These are phyloP conservation scores for Taeniopygia guttata DNA, from an alignment of 2,797 vertebrate genomes.

Conservation along the genomic window DNA sequence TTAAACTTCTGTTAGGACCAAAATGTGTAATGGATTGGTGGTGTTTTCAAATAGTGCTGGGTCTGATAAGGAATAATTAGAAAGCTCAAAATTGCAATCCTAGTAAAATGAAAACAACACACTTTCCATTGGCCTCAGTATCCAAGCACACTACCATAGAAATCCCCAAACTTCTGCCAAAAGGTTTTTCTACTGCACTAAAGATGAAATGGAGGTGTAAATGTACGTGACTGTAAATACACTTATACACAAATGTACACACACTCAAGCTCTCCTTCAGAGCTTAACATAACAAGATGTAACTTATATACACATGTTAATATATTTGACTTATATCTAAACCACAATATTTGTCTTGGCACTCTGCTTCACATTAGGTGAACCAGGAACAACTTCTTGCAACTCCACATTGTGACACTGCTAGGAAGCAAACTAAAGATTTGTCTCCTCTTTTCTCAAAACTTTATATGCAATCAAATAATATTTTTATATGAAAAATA, in stretches of 20 bases:
- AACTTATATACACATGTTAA: neutral
- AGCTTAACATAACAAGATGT: neutral
- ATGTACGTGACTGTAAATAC: neutral
- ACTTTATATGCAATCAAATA: neutral
- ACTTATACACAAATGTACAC: neutral
- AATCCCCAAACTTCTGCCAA: neutral
- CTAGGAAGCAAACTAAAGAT: neutral
- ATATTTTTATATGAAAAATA: neutral
- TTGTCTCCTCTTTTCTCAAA: neutral
- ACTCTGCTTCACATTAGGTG: neutral
- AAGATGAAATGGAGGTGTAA: neutral
- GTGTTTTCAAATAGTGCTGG: neutral
- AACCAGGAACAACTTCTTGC: neutral
- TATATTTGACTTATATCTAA: neutral
- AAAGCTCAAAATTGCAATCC: neutral
- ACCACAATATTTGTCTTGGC: neutral
- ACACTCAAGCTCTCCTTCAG: neutral
- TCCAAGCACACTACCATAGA: neutral
- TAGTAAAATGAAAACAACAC: neutral
- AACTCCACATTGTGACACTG: neutral
- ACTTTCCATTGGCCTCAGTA: neutral
- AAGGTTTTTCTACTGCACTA: neutral
- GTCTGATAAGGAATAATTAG: neutral
- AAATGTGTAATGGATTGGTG: accelerated
- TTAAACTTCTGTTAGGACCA: neutral